Evolutionary conservation across 2,888 invertebrate species (phyloP), one percentile per base, ranked within the genome.

Genomic region (Cinara cedri): DNA sequence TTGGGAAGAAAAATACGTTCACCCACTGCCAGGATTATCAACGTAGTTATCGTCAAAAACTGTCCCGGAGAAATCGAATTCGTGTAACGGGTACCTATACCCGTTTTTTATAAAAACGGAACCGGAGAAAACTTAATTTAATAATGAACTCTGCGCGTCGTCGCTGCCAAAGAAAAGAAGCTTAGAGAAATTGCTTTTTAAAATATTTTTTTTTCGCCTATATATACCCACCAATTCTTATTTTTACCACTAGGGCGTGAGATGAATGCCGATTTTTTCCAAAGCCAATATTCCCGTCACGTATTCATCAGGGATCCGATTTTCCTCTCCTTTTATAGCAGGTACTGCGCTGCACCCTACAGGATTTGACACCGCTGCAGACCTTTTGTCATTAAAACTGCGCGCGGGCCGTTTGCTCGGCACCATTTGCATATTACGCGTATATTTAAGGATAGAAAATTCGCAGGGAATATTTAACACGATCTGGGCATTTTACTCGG

Each of bases 271-370:
- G 49, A 78, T 70, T 60, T 70, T 60, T 60, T 24, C 34, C 21
- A 49, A 16, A 49, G 70, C 60, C 60, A 51, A 78, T 78, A 78
- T 78, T 78, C 78, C 21, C 24, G 70, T 57, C 78, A 78, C 78
- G 78, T 78, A 60, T 78, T 60, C 78, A 60, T 78, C 78, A 78
- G 68, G 24, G 78, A 78, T 78, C 78, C 78, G 78, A 78, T 78
- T 78, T 78, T 60, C 19, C 44, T 44, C 66, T 26, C 49, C 19
- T 6, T 34, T 6, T 34, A 34, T 34, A 4, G 34, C 6, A 6
- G 3, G 34, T 34, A 34, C 42, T 16, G 6, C 19, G 26, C 24
- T 9, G 1, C 51, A 19, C 19, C 49, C 34, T 21, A 13, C 14
- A 46, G 42, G 54, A 54, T 54, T 44, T 49, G 54, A 74, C 72